Evolutionary conservation across 2,888 invertebrate genomes (phyloP), one percentile per base, ranked within the genome.

Genomic region (Sesia apiformis): DNA sequence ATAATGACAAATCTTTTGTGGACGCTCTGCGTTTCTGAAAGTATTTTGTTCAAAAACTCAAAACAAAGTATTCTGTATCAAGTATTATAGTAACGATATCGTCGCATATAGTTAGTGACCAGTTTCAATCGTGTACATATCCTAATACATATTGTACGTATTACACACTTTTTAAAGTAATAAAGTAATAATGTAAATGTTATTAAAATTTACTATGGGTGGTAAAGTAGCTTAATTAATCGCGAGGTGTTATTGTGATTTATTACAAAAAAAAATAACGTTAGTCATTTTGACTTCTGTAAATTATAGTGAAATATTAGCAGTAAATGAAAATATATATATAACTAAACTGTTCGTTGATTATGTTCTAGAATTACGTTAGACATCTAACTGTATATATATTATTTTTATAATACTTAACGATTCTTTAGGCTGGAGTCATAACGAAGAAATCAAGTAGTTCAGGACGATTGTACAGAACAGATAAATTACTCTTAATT

Each of bases 51-150:
- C 46, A 46, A 46, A 46, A 23, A 46, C 8, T 46, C 46, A 46
- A 46, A 6, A 41, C 41, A 41, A 8, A 46, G 46, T 46, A 46
- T 46, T 46, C 8, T 46, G 23, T 46, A 46, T 46, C 46, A 46
- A 46, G 46, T 46, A 46, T 46, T 46, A 46, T 46, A 46, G 4
- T 46, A 43, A 4, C 43, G 43, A n/a, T 4, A n/a, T 8, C 4
- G n/a, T 43, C 8, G 8, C 7, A 43, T 43, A 23, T 43, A 43
- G 8, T 7, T 8, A 46, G 23, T 46, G 4, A 23, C n/a, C 8
- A 46, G 23, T 46, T 46, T n/a, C 8, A 62, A 59, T 57, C 52
- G 23, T 76, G 76, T 77, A 75, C 75, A 77, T 77, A 77, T 74
- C 75, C 65, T 66, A 62, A 63, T 63, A 64, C 66, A 66, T 66